phyloP scores from a whole-genome alignment of 2,888 invertebrate species.

The Drosophila fulvimacula region DNA sequence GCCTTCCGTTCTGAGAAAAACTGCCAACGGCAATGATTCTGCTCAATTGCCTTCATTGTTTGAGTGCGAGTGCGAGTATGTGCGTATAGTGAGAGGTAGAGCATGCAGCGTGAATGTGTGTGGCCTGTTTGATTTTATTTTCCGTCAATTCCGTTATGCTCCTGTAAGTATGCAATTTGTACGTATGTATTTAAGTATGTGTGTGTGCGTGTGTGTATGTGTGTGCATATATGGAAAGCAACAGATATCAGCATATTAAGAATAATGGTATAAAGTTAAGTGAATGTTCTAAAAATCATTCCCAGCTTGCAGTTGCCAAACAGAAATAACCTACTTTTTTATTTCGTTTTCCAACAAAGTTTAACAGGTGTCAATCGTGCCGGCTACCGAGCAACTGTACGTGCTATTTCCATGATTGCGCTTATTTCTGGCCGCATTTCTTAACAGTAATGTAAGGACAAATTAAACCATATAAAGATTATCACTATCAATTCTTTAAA shows the following conservation, averaged over 20 bases:
- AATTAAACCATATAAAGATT: slow-evolving; percentile 19
- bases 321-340: neutral
- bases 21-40: slow-evolving; percentile 78
- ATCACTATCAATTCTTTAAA: slow-evolving; percentile 1
- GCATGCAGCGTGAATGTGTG: neutral
- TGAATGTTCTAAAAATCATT: too few relatives aligned
- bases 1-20: slow-evolving; percentile 49
- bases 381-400: slow-evolving; percentile 18
- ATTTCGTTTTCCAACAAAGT: neutral
- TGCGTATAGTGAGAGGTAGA: slow-evolving; percentile 3
- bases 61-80: slow-evolving; percentile 17
- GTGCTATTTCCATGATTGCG: slow-evolving; percentile 65
- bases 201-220: neutral
- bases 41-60: slow-evolving; percentile 79
- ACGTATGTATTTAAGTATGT: neutral
- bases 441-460: neutral
- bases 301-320: neutral
- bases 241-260: slow-evolving; percentile 46
- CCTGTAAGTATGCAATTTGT: slow-evolving; percentile 63
- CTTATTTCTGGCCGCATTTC: slow-evolving; percentile 42
- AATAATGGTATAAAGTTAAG: slow-evolving; percentile 50
- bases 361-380: slow-evolving; percentile 59
- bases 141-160: slow-evolving; percentile 68
- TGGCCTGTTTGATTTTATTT: slow-evolving; percentile 61
- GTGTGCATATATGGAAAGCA: neutral